Evolutionary conservation across 2,113 vertebrate genomes (phyloP), one percentile per base, ranked within the genome.

Genomic region (Porphyrio hochstetteri): DNA sequence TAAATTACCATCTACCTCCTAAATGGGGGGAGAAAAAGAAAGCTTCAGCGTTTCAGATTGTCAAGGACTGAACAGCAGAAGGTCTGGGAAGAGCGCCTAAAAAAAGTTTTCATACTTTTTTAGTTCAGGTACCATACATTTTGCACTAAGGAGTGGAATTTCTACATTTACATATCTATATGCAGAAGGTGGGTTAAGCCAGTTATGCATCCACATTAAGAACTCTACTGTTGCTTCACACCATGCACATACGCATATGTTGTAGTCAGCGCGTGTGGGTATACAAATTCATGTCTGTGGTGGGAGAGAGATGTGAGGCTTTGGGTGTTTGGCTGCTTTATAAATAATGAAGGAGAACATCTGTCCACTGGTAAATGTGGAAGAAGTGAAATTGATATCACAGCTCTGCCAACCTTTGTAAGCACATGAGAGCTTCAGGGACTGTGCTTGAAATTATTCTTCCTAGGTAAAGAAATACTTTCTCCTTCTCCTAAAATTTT

Each of bases 281-380:
- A 59, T 72, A 84, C 15, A 90, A 85, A 80, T 74, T 90, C 38
- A 33, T 4, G 3, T 40, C 42, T 76, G 57, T 11, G 7, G 31
- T 25, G n/a, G 44, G 57, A 79, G 25, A 82, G 14, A n/a, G 9
- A 53, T 36, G 14, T 38, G 59, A 87, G 36, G 24, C 25, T 85
- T 75, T 70, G 75, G 36, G 21, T 85, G 59, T 76, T 50, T n/a
- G 53, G 8, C 31, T 61, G 31, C 59, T 88, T 82, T 88, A 67
- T 95, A 55, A 92, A 94, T 88, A 82, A 87, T 90, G 20, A n/a
- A 92, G n/a, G 38, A 75, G 40, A 77, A 88, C 59, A 82, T 94
- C 84, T 96, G 91, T 72, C 57, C 4, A 7, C 55, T 55, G 63
- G 67, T 46, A 80, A 76, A 72, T 50, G 50, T 9, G 36, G 67